Evolutionary conservation across 2,113 vertebrate species (phyloP).

Genomic region (Felis catus): DNA sequence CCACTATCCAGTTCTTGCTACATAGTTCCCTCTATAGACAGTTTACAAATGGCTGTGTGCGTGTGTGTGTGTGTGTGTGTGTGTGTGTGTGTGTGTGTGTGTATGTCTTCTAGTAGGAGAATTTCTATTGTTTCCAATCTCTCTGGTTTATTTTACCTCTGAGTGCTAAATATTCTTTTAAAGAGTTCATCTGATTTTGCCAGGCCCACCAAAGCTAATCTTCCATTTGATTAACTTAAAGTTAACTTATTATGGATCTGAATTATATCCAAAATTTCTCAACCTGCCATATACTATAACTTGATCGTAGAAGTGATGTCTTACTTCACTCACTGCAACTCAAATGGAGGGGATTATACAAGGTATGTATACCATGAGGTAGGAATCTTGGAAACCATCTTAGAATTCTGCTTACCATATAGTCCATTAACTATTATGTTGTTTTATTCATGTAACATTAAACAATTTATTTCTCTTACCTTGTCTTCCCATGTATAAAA

Average conservation of each 20-base stretch:
- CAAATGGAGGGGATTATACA: background rate
- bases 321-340: background rate
- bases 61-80: too few relatives aligned
- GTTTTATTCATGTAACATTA: background rate
- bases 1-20: background rate
- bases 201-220: background rate
- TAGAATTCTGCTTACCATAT: background rate
- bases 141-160: background rate
- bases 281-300: background rate
- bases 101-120: background rate
- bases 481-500: background rate
- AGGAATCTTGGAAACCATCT: background rate
- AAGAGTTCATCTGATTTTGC: background rate
- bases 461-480: background rate
- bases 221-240: background rate
- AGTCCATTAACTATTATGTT: background rate
- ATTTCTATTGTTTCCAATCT: background rate
- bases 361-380: background rate
- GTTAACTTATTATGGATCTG: background rate
- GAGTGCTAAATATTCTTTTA: background rate
- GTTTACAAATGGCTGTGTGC: background rate
- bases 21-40: background rate
- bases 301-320: background rate
- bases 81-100: too few relatives aligned
- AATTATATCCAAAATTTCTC: background rate